These are phyloP conservation scores for Holothuria scabra DNA, from an alignment of 53 echinoderm and acorn worm species.

Conservation along the genomic window DNA sequence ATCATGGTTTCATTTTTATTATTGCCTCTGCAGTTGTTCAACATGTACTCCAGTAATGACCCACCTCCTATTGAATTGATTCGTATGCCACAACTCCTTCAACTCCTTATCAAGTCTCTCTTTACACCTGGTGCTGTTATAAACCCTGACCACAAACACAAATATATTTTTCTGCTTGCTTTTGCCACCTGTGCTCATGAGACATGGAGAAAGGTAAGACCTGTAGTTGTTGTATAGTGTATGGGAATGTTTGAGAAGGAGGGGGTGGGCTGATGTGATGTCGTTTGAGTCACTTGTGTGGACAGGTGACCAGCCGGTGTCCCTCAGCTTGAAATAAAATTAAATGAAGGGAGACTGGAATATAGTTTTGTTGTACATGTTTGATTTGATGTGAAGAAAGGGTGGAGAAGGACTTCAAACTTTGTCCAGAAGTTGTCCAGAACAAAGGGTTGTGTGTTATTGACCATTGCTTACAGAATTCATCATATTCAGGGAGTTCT, in stretches of 20 bases:
- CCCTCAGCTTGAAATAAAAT: too few relatives aligned
- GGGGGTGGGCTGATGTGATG: neutral
- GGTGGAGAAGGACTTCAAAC: too few relatives aligned
- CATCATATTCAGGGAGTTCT: too few relatives aligned
- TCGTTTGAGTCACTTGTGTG: neutral
- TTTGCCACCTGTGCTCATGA: constrained; percentile 93
- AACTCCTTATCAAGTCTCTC: constrained; percentile 80
- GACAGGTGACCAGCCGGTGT: too few relatives aligned
- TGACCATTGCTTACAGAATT: too few relatives aligned
- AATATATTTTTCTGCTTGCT: constrained; percentile 87
- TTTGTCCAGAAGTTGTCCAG: too few relatives aligned
- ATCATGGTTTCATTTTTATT: too few relatives aligned
- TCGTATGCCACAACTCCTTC: constrained; percentile 83
- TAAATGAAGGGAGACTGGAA: too few relatives aligned
- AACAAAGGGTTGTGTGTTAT: too few relatives aligned
- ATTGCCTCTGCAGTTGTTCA: constrained; percentile 58
- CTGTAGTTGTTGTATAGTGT: too few relatives aligned
- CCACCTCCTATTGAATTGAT: constrained; percentile 96
- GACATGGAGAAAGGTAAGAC: constrained; percentile 85
- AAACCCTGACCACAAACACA: constrained; percentile 86
- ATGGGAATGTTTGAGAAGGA: neutral
- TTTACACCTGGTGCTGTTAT: constrained; percentile 84
- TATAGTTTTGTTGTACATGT: too few relatives aligned
- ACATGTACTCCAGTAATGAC: constrained; percentile 86
- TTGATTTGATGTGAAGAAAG: too few relatives aligned